Percentiles rank a stretch among this genome's conserved stretches.
phyloP scores from a whole-genome alignment of 1,140 invertebrate genomes.

The Papilio helenus region DNA sequence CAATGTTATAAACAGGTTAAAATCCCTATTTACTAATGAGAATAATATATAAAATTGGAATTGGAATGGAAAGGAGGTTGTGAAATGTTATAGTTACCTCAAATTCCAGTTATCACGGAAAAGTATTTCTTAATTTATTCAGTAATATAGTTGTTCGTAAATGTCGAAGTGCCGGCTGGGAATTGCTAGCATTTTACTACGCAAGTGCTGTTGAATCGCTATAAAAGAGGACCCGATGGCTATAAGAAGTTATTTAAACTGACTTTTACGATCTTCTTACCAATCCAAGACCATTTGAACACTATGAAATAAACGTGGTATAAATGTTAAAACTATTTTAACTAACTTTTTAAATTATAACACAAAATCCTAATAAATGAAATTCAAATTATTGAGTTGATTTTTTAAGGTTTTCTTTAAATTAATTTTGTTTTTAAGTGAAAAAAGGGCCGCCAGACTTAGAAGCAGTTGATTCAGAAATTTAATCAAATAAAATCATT shows the following conservation, averaged over 20 bases:
- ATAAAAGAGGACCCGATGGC: constrained; percentile 23
- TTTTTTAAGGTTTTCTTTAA: too few relatives aligned
- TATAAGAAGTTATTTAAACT: constrained; percentile 24
- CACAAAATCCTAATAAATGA: too few relatives aligned
- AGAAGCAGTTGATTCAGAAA: neutral
- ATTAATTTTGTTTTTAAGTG: too few relatives aligned
- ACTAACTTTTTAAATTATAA: neutral
- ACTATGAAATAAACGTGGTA: neutral
- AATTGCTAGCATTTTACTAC: constrained; percentile 5
- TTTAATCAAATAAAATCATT: neutral
- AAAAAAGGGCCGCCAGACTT: too few relatives aligned
- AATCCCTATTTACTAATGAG: too few relatives aligned
- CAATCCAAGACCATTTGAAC: neutral
- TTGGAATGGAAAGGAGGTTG: too few relatives aligned
- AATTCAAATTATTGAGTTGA: too few relatives aligned
- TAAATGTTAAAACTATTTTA: neutral
- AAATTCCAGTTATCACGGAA: neutral
- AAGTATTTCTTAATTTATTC: constrained; percentile 6
- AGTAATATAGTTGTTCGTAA: constrained; percentile 8
- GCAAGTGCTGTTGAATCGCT: constrained; percentile 9
- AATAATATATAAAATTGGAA: too few relatives aligned
- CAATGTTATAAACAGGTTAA: neutral
- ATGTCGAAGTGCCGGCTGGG: neutral
- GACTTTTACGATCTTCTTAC: constrained; percentile 24
- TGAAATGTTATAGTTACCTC: neutral